Evolutionary conservation across 1,140 invertebrate species (phyloP), one percentile per base, ranked within the genome.

Genomic region (Aphaenogaster ashmeadi): DNA sequence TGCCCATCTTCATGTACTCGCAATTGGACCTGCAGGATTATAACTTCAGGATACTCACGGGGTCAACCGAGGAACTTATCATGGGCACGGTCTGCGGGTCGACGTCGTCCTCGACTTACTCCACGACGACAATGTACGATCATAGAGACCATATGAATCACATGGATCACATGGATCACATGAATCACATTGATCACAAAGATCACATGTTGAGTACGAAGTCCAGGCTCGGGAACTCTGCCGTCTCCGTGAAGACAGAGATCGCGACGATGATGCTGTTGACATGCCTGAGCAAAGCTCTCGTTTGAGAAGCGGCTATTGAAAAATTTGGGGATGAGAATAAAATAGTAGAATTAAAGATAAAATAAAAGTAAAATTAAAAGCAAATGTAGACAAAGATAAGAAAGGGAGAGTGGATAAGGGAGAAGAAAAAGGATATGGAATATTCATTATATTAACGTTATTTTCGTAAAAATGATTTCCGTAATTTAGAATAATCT

Each of bases 21-120:
- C 95, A 96, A 41, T 92, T 98, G 54, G 96, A 97, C 92, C 92
- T 94, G 0, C 95, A 96, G 1, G 97, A 97, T 47, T 96, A 97
- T 6, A 98, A 98, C 91, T 98, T 97, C 90, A 96, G 97, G 84
- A 96, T 98, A 79, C 95, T 98, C 33, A 97, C 95, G 3, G 97
- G 97, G 5, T 96, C 96, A 0, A 96, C 97, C 0, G 90, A 96
- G 1, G 97, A 98, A 38, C 97, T 97, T 3, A 97, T 98, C 13
- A 96, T 96, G 79, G 96, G 97, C 9, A 98, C 97, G 0, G 96
- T 97, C 1, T 98, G 98, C 78, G 90, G 90, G 7, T 78, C 52
- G 50, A 71, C 50, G 13, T 38, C 33, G 21, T 38, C 56, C 47
- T n/a, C 87, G 2, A 44, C 15, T 47, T 71, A 58, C 13, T 3